Evolutionary conservation across 2,113 vertebrate genomes (phyloP).

Genomic region (Phalacrocorax aristotelis): DNA sequence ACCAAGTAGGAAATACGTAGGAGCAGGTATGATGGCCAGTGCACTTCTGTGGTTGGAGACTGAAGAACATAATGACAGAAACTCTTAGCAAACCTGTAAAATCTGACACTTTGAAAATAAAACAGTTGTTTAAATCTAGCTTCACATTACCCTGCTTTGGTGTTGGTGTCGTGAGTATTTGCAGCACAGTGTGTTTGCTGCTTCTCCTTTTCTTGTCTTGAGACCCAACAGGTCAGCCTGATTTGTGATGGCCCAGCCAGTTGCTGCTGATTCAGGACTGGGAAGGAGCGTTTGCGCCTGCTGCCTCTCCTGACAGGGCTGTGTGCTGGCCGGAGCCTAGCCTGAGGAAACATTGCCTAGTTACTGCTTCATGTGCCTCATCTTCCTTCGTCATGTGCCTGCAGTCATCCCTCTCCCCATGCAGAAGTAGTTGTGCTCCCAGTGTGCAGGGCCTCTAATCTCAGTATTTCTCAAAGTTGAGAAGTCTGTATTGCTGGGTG

Average conservation of each 20-base stretch:
- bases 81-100: neutral
- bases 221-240: neutral
- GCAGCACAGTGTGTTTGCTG: neutral
- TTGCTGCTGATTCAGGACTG: rapidly evolving
- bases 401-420: neutral
- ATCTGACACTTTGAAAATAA: neutral
- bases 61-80: neutral
- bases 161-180: rapidly evolving
- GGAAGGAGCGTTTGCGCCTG: neutral
- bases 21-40: neutral
- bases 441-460: neutral
- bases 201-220: neutral
- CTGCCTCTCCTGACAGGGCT: neutral
- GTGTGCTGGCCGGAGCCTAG: neutral
- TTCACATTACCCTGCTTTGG: neutral
- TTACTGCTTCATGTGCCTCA: neutral
- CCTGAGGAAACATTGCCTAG: neutral
- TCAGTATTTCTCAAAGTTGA: rapidly evolving
- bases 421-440: neutral
- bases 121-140: neutral
- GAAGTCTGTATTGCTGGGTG: neutral
- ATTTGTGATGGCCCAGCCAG: neutral
- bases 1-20: neutral
- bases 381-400: rapidly evolving
- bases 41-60: neutral